Evolutionary conservation across 2,113 vertebrate genomes (phyloP), one percentile per base, ranked within the genome.

Genomic region (Tetraodon nigroviridis): DNA sequence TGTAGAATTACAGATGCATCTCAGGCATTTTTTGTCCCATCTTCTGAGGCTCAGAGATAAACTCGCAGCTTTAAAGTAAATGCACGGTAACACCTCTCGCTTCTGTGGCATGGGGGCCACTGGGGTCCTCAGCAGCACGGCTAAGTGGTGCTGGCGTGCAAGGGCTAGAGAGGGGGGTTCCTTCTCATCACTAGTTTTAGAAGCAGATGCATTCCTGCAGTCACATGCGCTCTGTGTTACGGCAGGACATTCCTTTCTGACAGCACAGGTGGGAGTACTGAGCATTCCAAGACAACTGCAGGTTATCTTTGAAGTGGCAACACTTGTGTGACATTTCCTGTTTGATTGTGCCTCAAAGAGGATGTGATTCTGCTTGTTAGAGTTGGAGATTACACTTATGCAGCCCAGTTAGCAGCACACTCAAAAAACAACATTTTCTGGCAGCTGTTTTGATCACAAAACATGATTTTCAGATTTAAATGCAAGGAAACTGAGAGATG

Each of bases 231-330:
- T 73, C 18, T 3, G 67, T 71, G 72, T 71, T 49, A 54, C 49
- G 44, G 67, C 62, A 69, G 68, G 58, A 60, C 67, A 64, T 24
- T 71, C 76, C 64, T 47, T 46, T 58, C 70, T 85, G 72, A 79
- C 78, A 78, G 73, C 80, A 76, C 69, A 86, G 72, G 80, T 83
- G 70, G 78, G 55, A 70, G 72, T 68, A 73, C 67, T 68, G 64
- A 76, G 63, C 53, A 48, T 47, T 55, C 61, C 62, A 52, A 79
- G 69, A 81, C 73, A 81, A 76, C 70, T 47, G 54, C 48, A 67
- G 63, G 47, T 79, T 76, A 61, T 46, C 64, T 79, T 76, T 79
- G 64, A 75, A 72, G 74, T 63, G 58, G 51, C 64, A 75, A 60
- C 48, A 66, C 66, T 61, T 27, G 29, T 64, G 63, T 69, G 73